These are phyloP conservation scores for Pelodytes ibericus DNA, from an alignment of 2,797 vertebrate species.

Conservation along the genomic window DNA sequence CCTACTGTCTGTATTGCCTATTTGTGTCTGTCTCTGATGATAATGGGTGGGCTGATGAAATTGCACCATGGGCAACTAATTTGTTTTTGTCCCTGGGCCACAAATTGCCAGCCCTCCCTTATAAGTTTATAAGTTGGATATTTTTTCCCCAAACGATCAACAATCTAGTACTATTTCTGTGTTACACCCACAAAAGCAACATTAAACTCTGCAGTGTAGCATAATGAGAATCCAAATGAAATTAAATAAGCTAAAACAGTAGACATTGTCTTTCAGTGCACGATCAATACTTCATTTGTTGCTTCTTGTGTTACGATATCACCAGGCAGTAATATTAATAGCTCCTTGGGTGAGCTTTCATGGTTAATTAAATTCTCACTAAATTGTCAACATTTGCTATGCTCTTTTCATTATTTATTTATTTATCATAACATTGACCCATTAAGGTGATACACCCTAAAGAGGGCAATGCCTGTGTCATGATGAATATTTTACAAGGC, in stretches of 20 bases:
- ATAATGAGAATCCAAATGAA: not conserved
- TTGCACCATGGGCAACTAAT: no score
- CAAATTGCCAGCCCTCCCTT: no score
- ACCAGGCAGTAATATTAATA: not conserved
- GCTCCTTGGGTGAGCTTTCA: conserved; percentile 11
- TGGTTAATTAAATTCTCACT: conserved; percentile 25
- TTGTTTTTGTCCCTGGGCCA: no score
- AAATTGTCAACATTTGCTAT: conserved; percentile 1
- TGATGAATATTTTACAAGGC: conserved; percentile 61
- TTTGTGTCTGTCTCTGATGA: no score
- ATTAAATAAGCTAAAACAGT: not conserved
- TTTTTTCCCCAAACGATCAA: no score
- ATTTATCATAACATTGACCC: conserved; percentile 55
- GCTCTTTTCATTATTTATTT: conserved; percentile 52
- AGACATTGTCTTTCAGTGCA: not conserved
- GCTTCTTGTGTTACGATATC: not conserved
- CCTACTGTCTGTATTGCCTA: no score
- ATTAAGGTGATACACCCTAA: conserved; percentile 11
- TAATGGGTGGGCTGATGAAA: no score
- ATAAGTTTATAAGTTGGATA: no score
- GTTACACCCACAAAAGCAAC: no score
- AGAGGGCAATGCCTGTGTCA: not conserved
- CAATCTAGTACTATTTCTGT: no score
- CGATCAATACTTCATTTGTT: not conserved
- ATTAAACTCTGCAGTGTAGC: no score